Percentiles rank a stretch among this genome's conserved stretches.
Conservation (phyloP, 1,140 invertebrate species). For the Mactra quadrangularis region DNA sequence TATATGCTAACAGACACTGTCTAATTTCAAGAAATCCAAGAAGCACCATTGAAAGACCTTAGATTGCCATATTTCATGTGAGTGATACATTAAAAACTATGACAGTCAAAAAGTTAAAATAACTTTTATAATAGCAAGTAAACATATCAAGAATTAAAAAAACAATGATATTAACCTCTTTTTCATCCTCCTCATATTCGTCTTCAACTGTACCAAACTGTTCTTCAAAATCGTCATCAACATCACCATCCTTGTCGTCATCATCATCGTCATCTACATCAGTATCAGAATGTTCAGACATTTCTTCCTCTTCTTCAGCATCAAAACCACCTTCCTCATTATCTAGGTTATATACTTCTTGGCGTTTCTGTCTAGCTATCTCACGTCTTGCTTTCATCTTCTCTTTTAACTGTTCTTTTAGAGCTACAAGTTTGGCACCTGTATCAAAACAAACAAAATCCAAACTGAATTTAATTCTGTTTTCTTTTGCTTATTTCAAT, state of each 20-base stretch:
- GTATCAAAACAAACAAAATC: neutral
- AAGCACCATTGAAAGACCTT: too few relatives aligned
- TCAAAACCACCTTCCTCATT: conserved; percentile 73
- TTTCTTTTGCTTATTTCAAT: neutral
- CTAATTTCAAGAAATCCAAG: too few relatives aligned
- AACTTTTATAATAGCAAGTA: too few relatives aligned
- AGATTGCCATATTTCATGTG: too few relatives aligned
- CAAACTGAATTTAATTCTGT: conserved; percentile 5
- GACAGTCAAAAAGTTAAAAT: too few relatives aligned
- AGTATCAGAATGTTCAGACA: conserved; percentile 72
- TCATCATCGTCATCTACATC: conserved; percentile 64
- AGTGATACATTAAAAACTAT: too few relatives aligned
- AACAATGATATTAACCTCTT: conserved; percentile 46
- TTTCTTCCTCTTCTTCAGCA: conserved; percentile 73
- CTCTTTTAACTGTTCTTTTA: conserved; percentile 71
- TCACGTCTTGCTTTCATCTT: conserved; percentile 73
- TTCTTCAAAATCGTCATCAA: conserved; percentile 60
- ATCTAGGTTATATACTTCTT: conserved; percentile 73
- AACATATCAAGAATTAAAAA: too few relatives aligned
- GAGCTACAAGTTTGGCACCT: conserved; percentile 74
- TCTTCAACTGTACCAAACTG: conserved; percentile 71
- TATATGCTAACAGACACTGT: too few relatives aligned
- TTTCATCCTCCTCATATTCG: conserved; percentile 62
- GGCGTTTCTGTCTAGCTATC: conserved; percentile 71
- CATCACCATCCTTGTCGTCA: conserved; percentile 58